Percentiles rank a stretch among this genome's conserved stretches.
These are phyloP conservation scores for Scyliorhinus canicula DNA, from an alignment of 2,797 vertebrate genomes.

Conservation along the genomic window DNA sequence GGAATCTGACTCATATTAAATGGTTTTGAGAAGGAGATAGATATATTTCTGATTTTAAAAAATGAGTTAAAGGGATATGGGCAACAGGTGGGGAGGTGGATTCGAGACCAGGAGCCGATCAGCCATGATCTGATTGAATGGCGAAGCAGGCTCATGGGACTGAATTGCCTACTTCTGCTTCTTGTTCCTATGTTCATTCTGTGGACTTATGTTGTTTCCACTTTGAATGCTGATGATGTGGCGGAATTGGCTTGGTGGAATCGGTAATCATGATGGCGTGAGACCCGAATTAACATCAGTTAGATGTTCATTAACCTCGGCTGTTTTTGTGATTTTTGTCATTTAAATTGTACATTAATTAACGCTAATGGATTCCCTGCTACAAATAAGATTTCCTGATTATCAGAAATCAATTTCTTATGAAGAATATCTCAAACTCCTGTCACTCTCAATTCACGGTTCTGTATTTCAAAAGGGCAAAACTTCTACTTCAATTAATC, in stretches of 20 bases:
- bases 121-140: no score
- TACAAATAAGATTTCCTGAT: neutral
- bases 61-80: no score
- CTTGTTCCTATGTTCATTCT: no score
- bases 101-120: no score
- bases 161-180: no score
- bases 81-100: no score
- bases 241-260: neutral
- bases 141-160: no score
- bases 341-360: constrained; percentile 23
- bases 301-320: neutral
- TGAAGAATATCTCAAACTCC: neutral
- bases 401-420: neutral
- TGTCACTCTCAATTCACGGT: neutral
- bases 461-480: neutral
- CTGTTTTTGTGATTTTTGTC: neutral
- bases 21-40: no score
- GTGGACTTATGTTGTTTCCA: neutral
- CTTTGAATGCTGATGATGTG: neutral
- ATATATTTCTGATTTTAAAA: no score
- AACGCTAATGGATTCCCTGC: neutral
- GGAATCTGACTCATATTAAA: no score
- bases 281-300: neutral
- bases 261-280: neutral
- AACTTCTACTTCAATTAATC: constrained; percentile 26